Evolutionary conservation across 2,888 invertebrate species (phyloP).

Genomic region (Drosophila nr. perissopoda): DNA sequence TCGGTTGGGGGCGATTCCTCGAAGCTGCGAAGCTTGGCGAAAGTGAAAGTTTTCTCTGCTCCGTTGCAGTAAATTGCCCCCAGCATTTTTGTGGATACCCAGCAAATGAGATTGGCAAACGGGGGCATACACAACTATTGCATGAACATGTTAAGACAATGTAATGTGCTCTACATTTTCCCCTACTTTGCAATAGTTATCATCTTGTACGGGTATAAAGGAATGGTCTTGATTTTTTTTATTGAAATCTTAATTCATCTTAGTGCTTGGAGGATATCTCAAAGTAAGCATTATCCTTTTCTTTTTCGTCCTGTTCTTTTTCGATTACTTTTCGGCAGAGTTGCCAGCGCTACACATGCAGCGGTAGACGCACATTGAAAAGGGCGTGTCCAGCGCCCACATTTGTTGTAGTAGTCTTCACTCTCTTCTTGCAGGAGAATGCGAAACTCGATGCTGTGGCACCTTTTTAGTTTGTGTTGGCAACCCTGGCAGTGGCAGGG

Average conservation of each 20-base stretch:
- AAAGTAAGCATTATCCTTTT: background rate
- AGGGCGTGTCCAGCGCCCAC: constrained; percentile 31
- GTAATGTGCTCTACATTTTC: background rate
- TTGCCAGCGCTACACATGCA: constrained; percentile 32
- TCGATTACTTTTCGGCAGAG: constrained; percentile 37
- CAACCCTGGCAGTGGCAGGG: constrained; percentile 14
- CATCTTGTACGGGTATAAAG: background rate
- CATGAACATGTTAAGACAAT: background rate
- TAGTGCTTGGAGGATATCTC: background rate
- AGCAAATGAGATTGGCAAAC: background rate
- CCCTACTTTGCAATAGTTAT: background rate
- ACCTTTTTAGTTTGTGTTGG: constrained; percentile 2
- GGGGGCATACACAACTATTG: background rate
- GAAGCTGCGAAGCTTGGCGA: constrained; percentile 10
- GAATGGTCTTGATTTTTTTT: background rate
- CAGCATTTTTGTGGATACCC: constrained; percentile 26
- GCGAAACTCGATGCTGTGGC: background rate
- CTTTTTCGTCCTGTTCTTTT: constrained; percentile 1
- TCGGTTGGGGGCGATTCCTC: constrained; percentile 9
- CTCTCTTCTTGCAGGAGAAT: background rate
- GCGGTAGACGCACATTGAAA: constrained; percentile 32
- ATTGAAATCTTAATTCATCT: background rate
- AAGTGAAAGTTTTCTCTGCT: constrained; percentile 55
- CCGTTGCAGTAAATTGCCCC: constrained; percentile 34
- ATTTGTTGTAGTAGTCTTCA: background rate